A percentile compares a stretch with the other conserved stretches of the same genome.
These are phyloP conservation scores for Shinisaurus crocodilurus DNA, from an alignment of 2,113 vertebrate species.

Conservation along the genomic window DNA sequence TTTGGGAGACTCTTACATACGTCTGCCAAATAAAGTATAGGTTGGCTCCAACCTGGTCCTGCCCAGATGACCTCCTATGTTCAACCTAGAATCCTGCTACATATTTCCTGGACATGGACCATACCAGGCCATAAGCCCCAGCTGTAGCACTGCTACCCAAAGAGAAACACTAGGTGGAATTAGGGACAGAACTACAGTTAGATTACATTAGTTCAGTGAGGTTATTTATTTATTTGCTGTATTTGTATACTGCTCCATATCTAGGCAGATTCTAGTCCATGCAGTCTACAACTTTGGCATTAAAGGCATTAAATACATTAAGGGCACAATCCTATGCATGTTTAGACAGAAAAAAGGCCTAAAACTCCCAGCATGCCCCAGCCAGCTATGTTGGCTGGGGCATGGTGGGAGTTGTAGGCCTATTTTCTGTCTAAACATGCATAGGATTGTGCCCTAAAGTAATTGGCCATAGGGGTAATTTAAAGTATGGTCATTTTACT, in stretches of 20 bases:
- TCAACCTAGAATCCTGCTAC: background rate
- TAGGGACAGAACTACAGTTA: background rate
- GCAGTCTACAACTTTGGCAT: background rate
- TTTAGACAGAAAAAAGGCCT: too few relatives aligned
- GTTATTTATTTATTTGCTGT: too few relatives aligned
- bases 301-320: background rate
- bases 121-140: background rate
- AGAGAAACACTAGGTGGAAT: background rate
- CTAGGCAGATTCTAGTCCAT: background rate
- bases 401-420: too few relatives aligned
- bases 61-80: background rate
- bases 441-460: too few relatives aligned
- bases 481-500: conserved; percentile 21
- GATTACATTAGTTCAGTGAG: background rate
- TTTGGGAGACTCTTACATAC: background rate
- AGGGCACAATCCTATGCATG: too few relatives aligned
- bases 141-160: background rate
- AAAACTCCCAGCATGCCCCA: too few relatives aligned
- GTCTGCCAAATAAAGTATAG: background rate
- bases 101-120: background rate
- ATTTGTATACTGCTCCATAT: too few relatives aligned
- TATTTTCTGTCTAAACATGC: too few relatives aligned
- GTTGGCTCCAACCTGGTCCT: background rate
- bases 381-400: too few relatives aligned
- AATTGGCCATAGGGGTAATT: background rate